Conservation (phyloP, 2,797 vertebrate species). For the Neoniphon sammara region DNA sequence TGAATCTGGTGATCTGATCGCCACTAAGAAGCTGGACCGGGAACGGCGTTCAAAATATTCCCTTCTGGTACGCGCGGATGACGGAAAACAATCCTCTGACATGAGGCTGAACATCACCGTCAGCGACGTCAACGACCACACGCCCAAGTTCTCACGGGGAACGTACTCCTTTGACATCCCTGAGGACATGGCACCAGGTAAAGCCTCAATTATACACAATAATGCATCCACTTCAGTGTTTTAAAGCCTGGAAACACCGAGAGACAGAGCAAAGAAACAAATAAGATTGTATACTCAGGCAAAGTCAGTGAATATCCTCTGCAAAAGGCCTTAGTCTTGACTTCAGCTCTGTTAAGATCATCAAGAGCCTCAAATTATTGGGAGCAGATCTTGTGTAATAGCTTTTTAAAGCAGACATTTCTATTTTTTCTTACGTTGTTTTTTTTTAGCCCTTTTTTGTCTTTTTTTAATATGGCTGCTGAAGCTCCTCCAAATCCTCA, state of each 20-base stretch:
- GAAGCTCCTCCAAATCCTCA: slow-evolving; percentile 40
- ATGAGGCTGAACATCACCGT: slow-evolving; percentile 96
- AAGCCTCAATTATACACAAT: not conserved
- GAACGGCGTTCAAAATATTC: slow-evolving; percentile 95
- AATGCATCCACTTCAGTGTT: not conserved
- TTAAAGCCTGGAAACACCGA: not conserved
- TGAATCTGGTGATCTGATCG: slow-evolving; percentile 93
- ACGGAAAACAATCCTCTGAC: slow-evolving; percentile 95
- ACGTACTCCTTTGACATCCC: slow-evolving; percentile 95
- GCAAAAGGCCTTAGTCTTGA: slow-evolving; percentile 31
- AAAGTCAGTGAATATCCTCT: slow-evolving; percentile 35
- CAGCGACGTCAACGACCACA: slow-evolving; percentile 95
- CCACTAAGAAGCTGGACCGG: slow-evolving; percentile 91
- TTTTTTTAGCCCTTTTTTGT: slow-evolving; percentile 14
- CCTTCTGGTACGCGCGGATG: slow-evolving; percentile 93
- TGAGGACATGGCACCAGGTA: slow-evolving; percentile 92
- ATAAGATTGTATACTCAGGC: not conserved
- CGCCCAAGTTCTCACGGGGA: slow-evolving; percentile 89
- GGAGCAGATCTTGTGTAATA: slow-evolving; percentile 27
- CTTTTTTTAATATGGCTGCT: slow-evolving; percentile 23
- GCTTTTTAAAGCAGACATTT: slow-evolving; percentile 6
- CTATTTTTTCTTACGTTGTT: slow-evolving; percentile 1
- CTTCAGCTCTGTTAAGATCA: slow-evolving; percentile 53
- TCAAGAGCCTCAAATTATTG: slow-evolving; percentile 38
- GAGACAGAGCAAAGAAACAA: not conserved